phyloP scores from a whole-genome alignment of 2,797 vertebrate genomes.

The Characodon lateralis region DNA sequence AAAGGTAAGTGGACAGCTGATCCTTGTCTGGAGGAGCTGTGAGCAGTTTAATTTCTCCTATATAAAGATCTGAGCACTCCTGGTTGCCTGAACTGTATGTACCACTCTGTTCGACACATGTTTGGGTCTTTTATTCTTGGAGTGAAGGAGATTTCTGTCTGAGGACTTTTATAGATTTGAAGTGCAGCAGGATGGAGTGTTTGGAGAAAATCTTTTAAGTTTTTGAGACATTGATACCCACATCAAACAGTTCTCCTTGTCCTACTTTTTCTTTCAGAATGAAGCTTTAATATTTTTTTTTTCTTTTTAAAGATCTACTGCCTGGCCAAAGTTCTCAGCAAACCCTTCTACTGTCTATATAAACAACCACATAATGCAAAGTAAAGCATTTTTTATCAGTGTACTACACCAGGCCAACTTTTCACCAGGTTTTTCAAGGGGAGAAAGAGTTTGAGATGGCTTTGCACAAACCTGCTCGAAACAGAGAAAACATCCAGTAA shows the following conservation, averaged over 20 bases:
- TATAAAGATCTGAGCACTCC: not conserved
- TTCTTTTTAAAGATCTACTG: not conserved
- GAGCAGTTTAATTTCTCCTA: not conserved
- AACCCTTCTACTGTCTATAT: not conserved
- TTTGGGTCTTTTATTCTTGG: not conserved
- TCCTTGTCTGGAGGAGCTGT: not conserved
- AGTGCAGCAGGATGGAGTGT: not conserved
- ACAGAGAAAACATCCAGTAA: not conserved
- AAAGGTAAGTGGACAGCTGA: not conserved
- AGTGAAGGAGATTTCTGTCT: slow-evolving; percentile 3
- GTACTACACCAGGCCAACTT: no score
- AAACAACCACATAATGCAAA: not conserved
- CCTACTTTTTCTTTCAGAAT: not conserved
- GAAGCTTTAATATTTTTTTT: not conserved
- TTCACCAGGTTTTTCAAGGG: not conserved
- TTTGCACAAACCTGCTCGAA: not conserved
- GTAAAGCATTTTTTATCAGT: not conserved
- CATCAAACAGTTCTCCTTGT: not conserved
- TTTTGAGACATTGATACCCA: not conserved
- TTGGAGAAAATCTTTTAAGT: not conserved
- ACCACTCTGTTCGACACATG: not conserved
- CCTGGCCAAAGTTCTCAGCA: not conserved
- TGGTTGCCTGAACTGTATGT: not conserved
- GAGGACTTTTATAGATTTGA: not conserved
- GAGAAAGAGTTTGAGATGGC: not conserved